Evolutionary conservation across 2,113 vertebrate genomes (phyloP), one percentile per base, ranked within the genome.

Genomic region (Smithornis capensis): DNA sequence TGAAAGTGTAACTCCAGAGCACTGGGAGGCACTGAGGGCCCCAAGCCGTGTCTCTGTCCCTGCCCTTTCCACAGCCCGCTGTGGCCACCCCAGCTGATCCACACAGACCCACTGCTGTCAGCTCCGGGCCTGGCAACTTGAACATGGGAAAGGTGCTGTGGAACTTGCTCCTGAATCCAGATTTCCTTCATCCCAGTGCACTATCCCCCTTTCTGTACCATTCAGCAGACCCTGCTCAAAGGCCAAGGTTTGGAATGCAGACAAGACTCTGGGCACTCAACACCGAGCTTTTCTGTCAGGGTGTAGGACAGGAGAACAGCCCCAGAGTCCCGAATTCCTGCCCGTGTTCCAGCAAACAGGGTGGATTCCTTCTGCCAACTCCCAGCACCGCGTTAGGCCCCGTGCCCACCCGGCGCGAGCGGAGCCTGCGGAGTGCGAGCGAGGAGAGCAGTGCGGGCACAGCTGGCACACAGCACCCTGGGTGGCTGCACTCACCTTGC

Each of bases 401-500:
- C n/a, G n/a, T n/a, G n/a, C n/a, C n/a, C n/a, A n/a, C n/a, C n/a
- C n/a, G n/a, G n/a, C n/a, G n/a, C n/a, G 40, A 89, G 77, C 25
- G 90, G 81, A n/a, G 92, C 55, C 94, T 63, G 86, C 92, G 6
- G 74, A 67, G 92, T 35, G 15, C 6, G 25, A 57, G 29, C 0
- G 31, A 76, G 67, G n/a, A 33, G 59, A 77, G 90, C 87, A 27
- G 80, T 5, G 95, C 94, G 85, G 45, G 57, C 2, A 38, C 79
- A 89, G n/a, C n/a, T n/a, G n/a, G n/a, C n/a, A n/a, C n/a, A n/a
- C n/a, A n/a, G n/a, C n/a, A n/a, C n/a, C n/a, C n/a, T n/a, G n/a
- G n/a, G n/a, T n/a, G n/a, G n/a, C n/a, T n/a, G n/a, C 6, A 60
- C 98, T 93, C 87, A 99, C 99, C 99, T 99, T 99, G n/a, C 99